A percentile compares a stretch with the other conserved stretches of the same genome.
Evolutionary conservation across 2,113 vertebrate species (phyloP).

Genomic region (Rattus rattus): DNA sequence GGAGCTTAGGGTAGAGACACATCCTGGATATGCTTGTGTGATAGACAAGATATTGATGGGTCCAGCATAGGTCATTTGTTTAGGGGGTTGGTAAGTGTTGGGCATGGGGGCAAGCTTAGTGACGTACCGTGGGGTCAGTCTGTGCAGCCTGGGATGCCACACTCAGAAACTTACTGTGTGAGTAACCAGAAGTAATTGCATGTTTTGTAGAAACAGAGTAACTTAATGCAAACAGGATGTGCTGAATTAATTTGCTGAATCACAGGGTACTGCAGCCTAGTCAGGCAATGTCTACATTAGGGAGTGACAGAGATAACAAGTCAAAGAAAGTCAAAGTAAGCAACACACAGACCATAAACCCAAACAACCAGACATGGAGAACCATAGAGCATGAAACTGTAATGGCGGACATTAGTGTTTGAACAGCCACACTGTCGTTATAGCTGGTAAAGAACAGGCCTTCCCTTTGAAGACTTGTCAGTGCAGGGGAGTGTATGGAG

Average conservation of each 20-base stretch:
- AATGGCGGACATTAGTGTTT: not conserved
- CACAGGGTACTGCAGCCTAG: not conserved
- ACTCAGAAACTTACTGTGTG: conserved; percentile 23
- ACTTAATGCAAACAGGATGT: not conserved
- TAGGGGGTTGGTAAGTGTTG: not conserved
- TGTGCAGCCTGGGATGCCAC: not conserved
- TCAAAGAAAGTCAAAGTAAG: not conserved
- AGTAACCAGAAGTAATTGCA: not conserved
- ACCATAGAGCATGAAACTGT: not conserved
- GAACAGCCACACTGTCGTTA: not conserved
- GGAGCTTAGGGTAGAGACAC: not conserved
- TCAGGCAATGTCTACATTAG: not conserved
- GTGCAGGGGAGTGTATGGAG: not conserved
- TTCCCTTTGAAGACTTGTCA: conserved; percentile 8
- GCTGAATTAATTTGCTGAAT: not conserved
- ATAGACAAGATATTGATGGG: not conserved
- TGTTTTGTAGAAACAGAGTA: not conserved
- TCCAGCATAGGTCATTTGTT: not conserved
- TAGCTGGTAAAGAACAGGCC: not conserved
- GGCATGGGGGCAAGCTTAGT: not conserved
- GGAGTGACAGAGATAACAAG: not conserved
- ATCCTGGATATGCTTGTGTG: not conserved
- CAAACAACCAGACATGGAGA: not conserved
- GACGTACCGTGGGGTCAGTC: not conserved
- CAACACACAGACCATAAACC: not conserved